These are phyloP conservation scores for Poeciliopsis infans DNA, from an alignment of 2,797 vertebrate genomes.

Conservation along the genomic window DNA sequence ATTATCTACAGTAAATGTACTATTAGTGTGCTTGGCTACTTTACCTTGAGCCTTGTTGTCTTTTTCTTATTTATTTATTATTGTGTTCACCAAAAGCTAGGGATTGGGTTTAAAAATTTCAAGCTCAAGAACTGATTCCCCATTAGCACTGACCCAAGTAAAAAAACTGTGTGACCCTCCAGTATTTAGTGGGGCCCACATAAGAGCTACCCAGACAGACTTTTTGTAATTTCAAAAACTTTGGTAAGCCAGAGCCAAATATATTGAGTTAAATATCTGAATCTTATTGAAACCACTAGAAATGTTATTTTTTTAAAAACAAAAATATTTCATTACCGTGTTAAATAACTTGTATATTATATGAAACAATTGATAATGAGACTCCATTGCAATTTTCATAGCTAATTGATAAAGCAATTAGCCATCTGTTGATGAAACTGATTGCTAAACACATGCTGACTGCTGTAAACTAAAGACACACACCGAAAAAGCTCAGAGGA, in stretches of 20 bases:
- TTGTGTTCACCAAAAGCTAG: neutral
- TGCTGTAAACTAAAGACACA: slow-evolving; percentile 48
- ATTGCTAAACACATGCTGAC: slow-evolving; percentile 51
- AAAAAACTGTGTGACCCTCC: neutral
- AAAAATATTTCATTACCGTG: slow-evolving; percentile 20
- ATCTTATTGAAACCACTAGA: slow-evolving; percentile 10
- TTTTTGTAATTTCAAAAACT: neutral
- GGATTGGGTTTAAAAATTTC: neutral
- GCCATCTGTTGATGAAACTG: slow-evolving; percentile 64
- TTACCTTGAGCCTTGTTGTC: neutral
- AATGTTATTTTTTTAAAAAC: neutral
- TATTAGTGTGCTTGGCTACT: neutral
- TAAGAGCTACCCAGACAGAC: neutral
- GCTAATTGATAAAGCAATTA: slow-evolving; percentile 72
- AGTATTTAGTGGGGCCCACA: neutral
- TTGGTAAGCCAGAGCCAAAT: neutral
- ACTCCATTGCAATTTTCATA: slow-evolving; percentile 59
- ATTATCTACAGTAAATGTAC: neutral
- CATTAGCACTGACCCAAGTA: neutral
- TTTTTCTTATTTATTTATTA: neutral
- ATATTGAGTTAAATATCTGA: neutral
- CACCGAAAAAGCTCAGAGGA: slow-evolving; percentile 51
- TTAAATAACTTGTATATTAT: slow-evolving; percentile 49
- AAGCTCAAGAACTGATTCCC: neutral
- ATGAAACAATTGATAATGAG: slow-evolving; percentile 62